Evolutionary conservation across 2,797 vertebrate species (phyloP), one percentile per base, ranked within the genome.

Genomic region (Chloroceryle amazona): DNA sequence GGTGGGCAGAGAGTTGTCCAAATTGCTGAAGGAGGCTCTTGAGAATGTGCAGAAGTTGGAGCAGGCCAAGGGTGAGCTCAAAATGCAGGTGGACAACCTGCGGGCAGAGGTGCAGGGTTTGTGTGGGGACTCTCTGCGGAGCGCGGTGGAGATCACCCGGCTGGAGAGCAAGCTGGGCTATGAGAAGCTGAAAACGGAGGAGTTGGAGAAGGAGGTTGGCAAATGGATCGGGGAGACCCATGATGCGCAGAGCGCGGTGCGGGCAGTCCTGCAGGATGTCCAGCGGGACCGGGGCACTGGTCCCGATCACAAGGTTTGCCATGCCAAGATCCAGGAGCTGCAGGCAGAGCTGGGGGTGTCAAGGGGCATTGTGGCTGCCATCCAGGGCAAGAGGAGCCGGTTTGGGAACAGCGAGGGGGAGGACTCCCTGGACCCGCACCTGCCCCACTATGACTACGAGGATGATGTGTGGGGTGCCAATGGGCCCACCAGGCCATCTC

Each of bases 161-260:
- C 86, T 97, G 74, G 96, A 97, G 33, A 97, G 15, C 78, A 92
- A 96, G 63, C 83, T 97, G 95, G 96, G 96, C 44, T 95, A 95
- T 0, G 96, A 97, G 92, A 97, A 97, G 41, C 60, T 86, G 86
- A 97, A 96, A 92, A 91, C 96, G 0, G 96, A 96, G 93, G 96
- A 97, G 93, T 60, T 97, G 63, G 93, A 96, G 84, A 97, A 97
- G 78, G 96, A 97, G 96, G 96, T 97, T 9, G 96, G 96, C 55
- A 97, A 93, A 37, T 96, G 96, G 96, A 97, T 96, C 0, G 96
- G 95, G 74, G 96, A 97, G 96, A 97, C 96, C 3, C 96, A 97
- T 0, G 96, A 97, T 0, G 96, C 96, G 0, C 96, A 97, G 90
- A 97, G 96, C 0, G 96, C 96, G 0, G 96, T 97, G 74, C 81